These are phyloP conservation scores for Montipora efflorescens DNA, from an alignment of 64 coral and sea anemone genomes.

Conservation along the genomic window DNA sequence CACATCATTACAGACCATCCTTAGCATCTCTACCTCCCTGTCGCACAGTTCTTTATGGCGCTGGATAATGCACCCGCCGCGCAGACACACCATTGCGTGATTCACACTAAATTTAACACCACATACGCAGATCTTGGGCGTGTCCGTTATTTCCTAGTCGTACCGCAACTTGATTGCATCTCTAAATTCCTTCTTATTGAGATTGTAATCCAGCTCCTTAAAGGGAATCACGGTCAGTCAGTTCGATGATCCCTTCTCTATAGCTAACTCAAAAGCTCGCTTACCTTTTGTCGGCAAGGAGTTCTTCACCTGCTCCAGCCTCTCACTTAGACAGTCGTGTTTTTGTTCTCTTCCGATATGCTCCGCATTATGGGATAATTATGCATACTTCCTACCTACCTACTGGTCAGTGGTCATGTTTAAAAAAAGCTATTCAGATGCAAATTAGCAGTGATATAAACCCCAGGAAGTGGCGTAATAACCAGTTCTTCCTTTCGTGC, in stretches of 20 bases:
- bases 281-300: background rate
- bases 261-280: conserved; percentile 12
- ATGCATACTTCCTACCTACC: too few relatives aligned
- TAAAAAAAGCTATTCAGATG: too few relatives aligned
- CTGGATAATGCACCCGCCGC: background rate
- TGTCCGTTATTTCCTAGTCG: conserved; percentile 5
- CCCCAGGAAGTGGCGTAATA: too few relatives aligned
- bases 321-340: too few relatives aligned
- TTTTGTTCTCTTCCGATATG: too few relatives aligned
- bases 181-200: background rate
- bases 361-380: too few relatives aligned
- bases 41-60: background rate
- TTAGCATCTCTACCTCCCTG: background rate
- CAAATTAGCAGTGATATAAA: too few relatives aligned
- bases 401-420: too few relatives aligned
- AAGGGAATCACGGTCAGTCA: background rate
- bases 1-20: background rate
- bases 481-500: too few relatives aligned
- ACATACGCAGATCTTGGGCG: background rate
- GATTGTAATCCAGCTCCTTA: conserved; percentile 5
- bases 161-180: conserved; percentile 6
- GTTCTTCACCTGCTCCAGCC: background rate
- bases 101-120: background rate
- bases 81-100: background rate
- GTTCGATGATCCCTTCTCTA: background rate